Evolutionary conservation across 1,140 invertebrate genomes (phyloP).

Genomic region (Drosophila bocki): DNA sequence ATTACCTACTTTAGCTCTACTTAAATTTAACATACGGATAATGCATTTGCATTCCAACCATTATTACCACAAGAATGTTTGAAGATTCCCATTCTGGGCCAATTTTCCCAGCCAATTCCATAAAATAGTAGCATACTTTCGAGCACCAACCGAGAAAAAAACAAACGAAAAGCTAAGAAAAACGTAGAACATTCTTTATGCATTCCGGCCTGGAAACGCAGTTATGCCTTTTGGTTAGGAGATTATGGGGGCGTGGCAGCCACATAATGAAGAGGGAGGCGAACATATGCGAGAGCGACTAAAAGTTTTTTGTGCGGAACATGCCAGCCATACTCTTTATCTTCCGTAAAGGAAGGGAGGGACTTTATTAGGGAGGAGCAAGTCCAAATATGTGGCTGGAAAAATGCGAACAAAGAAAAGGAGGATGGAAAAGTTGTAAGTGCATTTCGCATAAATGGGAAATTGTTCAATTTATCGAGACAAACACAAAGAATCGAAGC

Average conservation of each 20-base stretch:
- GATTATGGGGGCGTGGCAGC: slow-evolving; percentile 36
- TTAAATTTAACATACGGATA: not conserved
- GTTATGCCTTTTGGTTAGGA: slow-evolving; percentile 21
- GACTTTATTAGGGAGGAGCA: slow-evolving; percentile 64
- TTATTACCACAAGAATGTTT: slow-evolving; percentile 4
- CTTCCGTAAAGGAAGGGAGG: slow-evolving; percentile 20
- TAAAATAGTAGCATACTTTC: slow-evolving; percentile 52
- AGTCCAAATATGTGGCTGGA: slow-evolving; percentile 6
- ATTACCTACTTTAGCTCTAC: not conserved
- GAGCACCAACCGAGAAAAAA: slow-evolving; percentile 25
- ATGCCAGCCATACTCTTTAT: slow-evolving; percentile 65
- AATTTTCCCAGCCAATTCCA: slow-evolving; percentile 53
- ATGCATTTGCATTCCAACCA: slow-evolving; percentile 18
- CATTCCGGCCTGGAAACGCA: slow-evolving; percentile 47
- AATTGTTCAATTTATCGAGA: slow-evolving; percentile 75
- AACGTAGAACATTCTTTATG: slow-evolving; percentile 51
- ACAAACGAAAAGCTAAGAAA: slow-evolving; percentile 27
- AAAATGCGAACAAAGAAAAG: slow-evolving; percentile 7
- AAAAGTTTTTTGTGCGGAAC: slow-evolving; percentile 55
- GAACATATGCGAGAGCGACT: slow-evolving; percentile 15
- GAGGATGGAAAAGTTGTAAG: slow-evolving; percentile 59
- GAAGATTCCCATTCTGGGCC: slow-evolving; percentile 26
- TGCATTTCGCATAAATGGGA: slow-evolving; percentile 74
- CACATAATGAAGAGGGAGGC: slow-evolving; percentile 22
- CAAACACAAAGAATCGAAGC: slow-evolving; percentile 44